These are phyloP conservation scores for Dryobates pubescens DNA, from an alignment of 2,797 vertebrate genomes.

Conservation along the genomic window DNA sequence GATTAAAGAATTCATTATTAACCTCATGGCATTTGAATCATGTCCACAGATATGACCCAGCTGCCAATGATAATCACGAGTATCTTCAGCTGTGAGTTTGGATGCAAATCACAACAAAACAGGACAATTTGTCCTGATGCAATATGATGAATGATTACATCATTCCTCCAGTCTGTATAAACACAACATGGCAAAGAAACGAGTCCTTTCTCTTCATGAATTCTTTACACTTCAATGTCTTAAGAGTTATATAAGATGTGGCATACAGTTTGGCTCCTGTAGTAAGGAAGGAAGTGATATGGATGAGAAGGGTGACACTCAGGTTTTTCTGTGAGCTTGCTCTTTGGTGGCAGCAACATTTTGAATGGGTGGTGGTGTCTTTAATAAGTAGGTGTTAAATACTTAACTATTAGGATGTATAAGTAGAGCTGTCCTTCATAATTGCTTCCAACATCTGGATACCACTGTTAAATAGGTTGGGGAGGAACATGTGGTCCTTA, in stretches of 20 bases:
- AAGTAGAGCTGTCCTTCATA: slow-evolving; percentile 51
- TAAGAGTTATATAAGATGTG: not conserved
- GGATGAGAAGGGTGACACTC: not conserved
- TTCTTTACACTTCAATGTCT: not conserved
- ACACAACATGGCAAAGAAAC: slow-evolving; percentile 17
- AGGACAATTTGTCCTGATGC: slow-evolving; percentile 22
- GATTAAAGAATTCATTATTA: slow-evolving; percentile 61
- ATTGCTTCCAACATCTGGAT: slow-evolving; percentile 75
- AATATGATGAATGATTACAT: slow-evolving; percentile 44
- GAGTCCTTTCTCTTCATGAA: not conserved
- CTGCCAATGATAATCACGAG: slow-evolving; percentile 47
- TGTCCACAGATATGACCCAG: slow-evolving; percentile 43
- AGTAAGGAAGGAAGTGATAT: not conserved
- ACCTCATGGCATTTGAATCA: slow-evolving; percentile 42
- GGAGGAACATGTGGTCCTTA: slow-evolving; percentile 71
- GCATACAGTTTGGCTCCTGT: not conserved
- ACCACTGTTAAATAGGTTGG: slow-evolving; percentile 46
- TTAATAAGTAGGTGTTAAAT: not conserved
- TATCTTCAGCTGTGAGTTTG: slow-evolving; percentile 50
- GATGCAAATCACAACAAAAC: slow-evolving; percentile 46
- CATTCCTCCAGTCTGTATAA: slow-evolving; percentile 32
- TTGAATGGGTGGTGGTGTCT: not conserved
- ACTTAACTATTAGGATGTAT: slow-evolving; percentile 13
- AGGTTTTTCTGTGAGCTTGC: not conserved
- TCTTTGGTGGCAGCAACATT: not conserved